A percentile compares a stretch with the other conserved stretches of the same genome.
These are phyloP conservation scores for Steinernema khuongi DNA, from an alignment of 1,140 invertebrate species.

Conservation along the genomic window DNA sequence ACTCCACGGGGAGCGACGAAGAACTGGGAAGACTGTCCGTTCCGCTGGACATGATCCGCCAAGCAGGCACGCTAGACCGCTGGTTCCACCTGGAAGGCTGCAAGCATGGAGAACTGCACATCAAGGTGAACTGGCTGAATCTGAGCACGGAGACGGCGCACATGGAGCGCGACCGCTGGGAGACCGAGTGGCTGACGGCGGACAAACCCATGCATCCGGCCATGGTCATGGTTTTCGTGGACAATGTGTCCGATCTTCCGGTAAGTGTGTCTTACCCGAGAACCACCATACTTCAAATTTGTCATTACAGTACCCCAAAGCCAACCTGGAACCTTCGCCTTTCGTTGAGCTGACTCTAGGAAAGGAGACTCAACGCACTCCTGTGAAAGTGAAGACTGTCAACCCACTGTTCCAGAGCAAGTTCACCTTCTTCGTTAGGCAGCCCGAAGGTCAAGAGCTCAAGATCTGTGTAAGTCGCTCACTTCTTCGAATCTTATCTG, in stretches of 20 bases:
- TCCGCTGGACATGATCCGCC: constrained; percentile 38
- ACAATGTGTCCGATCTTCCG: constrained; percentile 50
- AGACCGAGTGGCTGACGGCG: constrained; percentile 48
- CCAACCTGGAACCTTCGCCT: constrained; percentile 55
- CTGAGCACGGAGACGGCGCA: constrained; percentile 39
- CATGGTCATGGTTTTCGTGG: constrained; percentile 55
- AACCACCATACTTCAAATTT: background rate
- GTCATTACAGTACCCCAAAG: constrained; percentile 41
- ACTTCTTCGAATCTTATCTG: background rate
- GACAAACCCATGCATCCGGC: constrained; percentile 54
- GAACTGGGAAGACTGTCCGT: constrained; percentile 53
- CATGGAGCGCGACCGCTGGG: constrained; percentile 26
- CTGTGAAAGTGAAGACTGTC: constrained; percentile 48
- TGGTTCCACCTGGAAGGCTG: constrained; percentile 57
- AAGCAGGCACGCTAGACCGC: constrained; percentile 33
- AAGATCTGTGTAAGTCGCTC: constrained; percentile 37
- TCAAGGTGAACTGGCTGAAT: constrained; percentile 51
- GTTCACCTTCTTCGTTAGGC: constrained; percentile 52
- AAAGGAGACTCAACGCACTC: constrained; percentile 45
- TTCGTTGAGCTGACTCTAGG: constrained; percentile 54
- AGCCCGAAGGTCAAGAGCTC: constrained; percentile 53
- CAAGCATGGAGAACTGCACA: constrained; percentile 55
- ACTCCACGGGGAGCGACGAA: constrained; percentile 51
- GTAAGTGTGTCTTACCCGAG: constrained; percentile 9
- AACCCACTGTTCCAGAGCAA: constrained; percentile 46